Evolutionary conservation across 2,888 invertebrate genomes (phyloP).

Genomic region (Nezara viridula): DNA sequence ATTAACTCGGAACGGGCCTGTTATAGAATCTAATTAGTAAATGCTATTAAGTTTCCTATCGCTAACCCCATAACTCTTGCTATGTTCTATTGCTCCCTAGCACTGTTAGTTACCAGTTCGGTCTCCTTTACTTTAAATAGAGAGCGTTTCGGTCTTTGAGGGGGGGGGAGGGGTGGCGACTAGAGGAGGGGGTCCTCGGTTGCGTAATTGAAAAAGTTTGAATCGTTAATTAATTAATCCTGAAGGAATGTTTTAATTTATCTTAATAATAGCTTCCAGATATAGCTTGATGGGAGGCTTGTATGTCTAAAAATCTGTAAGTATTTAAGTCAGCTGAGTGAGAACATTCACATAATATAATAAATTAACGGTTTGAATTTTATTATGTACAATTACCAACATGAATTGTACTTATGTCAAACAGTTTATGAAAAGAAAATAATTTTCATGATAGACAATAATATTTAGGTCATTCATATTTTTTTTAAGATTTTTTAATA

Average conservation of each 20-base stretch:
- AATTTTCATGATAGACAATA: too few species aligned
- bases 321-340: not conserved
- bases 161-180: not conserved
- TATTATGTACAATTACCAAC: too few species aligned
- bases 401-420: too few species aligned
- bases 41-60: conserved; percentile 59
- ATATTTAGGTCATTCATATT: too few species aligned
- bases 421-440: too few species aligned
- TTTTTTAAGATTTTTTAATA: too few species aligned
- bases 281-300: not conserved
- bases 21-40: conserved; percentile 59
- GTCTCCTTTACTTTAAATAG: conserved; percentile 33
- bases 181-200: not conserved
- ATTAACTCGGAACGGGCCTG: conserved; percentile 58
- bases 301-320: not conserved
- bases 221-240: conserved; percentile 38
- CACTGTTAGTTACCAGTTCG: conserved; percentile 19
- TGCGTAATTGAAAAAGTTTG: conserved; percentile 53
- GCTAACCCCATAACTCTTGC: conserved; percentile 58
- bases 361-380: too few species aligned
- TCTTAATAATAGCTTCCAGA: conserved; percentile 23
- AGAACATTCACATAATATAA: too few species aligned
- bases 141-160: not conserved
- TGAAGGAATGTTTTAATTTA: conserved; percentile 23
- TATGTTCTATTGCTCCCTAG: conserved; percentile 52